phyloP scores from a whole-genome alignment of 53 echinoderm and acorn worm genomes.

The Stichopus horrens region DNA sequence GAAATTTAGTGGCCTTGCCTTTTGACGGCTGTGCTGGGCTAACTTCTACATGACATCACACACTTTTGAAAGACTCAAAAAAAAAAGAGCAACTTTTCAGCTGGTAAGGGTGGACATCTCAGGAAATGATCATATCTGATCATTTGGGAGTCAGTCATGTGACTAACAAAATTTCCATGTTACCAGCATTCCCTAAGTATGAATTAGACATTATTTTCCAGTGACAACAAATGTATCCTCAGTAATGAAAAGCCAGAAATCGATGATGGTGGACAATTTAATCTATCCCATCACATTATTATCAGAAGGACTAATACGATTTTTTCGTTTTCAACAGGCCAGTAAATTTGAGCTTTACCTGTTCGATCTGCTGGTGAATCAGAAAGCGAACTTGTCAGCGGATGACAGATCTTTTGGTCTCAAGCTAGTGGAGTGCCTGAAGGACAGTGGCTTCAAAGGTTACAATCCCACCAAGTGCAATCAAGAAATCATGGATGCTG shows the following conservation, averaged over 20 bases:
- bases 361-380: constrained; percentile 80
- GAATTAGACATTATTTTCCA: no score
- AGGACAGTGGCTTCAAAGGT: constrained; percentile 78
- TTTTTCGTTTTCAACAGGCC: constrained; percentile 60
- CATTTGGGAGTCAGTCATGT: no score
- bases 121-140: no score
- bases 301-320: background rate
- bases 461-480: constrained; percentile 63
- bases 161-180: no score
- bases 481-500: constrained; percentile 49
- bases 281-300: background rate
- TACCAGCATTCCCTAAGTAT: no score
- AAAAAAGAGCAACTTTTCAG: no score
- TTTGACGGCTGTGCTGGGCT: no score
- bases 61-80: background rate
- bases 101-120: no score
- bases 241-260: no score
- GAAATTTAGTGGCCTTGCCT: no score
- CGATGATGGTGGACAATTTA: background rate
- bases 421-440: constrained; percentile 64
- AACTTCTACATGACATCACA: no score
- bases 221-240: no score
- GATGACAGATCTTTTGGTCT: constrained; percentile 57
- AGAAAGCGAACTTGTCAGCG: constrained; percentile 55
- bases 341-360: constrained; percentile 86